These are phyloP conservation scores for Nycteola revayana DNA, from an alignment of 2,888 invertebrate species.

Conservation along the genomic window DNA sequence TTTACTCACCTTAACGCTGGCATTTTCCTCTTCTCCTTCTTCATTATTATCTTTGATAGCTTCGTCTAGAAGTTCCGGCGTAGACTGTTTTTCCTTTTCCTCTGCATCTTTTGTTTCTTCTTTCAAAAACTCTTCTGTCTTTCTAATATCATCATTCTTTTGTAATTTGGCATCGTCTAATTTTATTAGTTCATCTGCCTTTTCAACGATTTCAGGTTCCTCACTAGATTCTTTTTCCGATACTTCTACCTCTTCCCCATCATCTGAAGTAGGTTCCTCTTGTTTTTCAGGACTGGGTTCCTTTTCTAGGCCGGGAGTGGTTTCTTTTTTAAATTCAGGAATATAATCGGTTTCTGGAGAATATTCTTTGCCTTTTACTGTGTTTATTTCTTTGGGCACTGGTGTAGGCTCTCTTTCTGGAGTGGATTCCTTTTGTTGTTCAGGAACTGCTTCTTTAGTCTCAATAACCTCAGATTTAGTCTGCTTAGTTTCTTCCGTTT, in stretches of 20 bases:
- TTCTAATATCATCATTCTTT: conserved; percentile 45
- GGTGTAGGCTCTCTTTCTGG: conserved; percentile 18
- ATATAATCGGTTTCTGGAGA: background rate
- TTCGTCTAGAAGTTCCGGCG: conserved; percentile 63
- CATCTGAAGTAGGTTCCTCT: no score
- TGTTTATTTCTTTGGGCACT: conserved; percentile 3
- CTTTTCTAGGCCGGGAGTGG: conserved; percentile 15
- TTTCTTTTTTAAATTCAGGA: conserved; percentile 9
- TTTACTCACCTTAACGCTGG: conserved; percentile 69
- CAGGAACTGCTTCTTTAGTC: conserved; percentile 12
- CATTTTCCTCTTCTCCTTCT: conserved; percentile 48
- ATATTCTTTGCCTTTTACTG: background rate
- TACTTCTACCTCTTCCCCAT: conserved; percentile 15
- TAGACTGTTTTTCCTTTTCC: conserved; percentile 47
- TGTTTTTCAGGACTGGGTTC: conserved; percentile 5
- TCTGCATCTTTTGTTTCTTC: conserved; percentile 43
- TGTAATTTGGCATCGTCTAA: conserved; percentile 35
- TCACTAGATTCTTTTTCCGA: conserved; percentile 21
- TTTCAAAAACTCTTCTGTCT: conserved; percentile 55
- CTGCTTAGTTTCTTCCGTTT: background rate
- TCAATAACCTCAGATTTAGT: conserved; percentile 5
- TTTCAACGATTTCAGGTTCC: conserved; percentile 23
- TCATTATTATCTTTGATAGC: conserved; percentile 53
- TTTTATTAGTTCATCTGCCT: conserved; percentile 36
- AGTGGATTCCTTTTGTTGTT: conserved; percentile 19